Base-by-base conservation (phyloP, 1,140 invertebrate species). In the Drosophila tropicalis region DNA sequence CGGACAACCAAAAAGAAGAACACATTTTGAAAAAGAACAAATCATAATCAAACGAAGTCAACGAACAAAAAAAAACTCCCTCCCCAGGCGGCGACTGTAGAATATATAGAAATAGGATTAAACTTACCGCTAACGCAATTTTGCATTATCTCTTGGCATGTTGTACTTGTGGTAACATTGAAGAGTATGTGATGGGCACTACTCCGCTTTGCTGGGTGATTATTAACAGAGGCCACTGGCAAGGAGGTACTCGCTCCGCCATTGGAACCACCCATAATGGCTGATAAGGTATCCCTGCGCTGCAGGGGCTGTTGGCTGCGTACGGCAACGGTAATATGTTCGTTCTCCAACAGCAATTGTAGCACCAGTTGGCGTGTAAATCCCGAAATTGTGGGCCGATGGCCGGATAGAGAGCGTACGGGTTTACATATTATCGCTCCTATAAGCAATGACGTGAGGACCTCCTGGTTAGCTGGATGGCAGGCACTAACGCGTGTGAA, bases 341-440 rank as follows among this genome's bases (percentile, higher is more conserved):
- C 97, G 89, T 96, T 96, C 82, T 98, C 97, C 44, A 98, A 92
- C 15, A 98, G 93, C 25, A 98, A 93, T 90, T 98, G 97, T 7
- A 98, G 92, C 61, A 98, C 95, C 29, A 98, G 92, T 66, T 97
- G 94, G 19, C 97, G 94, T 10, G 97, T 97, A 91, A 98, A 98
- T 10, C 97, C 97, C 12, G 96, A 97, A 73, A 98, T 96, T 5
- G 90, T 91, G 13, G 83, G 83, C 0, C 83, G 72, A 32, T 73
- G 84, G 13, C 72, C 51, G 2, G 66, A 25, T 2, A 62, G 32
- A 5, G 71, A 63, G 6, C 70, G 77, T 19, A 76, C 17, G 1
- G 91, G 89, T 36, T 92, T 90, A 47, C 81, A 79, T 44, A 92
- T 92, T 0, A 87, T 83, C 29, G 91, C 91, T 10, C 90, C 77